Percentiles rank a stretch among this genome's conserved stretches.
These are phyloP conservation scores for Megamerina dolium DNA, from an alignment of 2,888 invertebrate species.

Conservation along the genomic window DNA sequence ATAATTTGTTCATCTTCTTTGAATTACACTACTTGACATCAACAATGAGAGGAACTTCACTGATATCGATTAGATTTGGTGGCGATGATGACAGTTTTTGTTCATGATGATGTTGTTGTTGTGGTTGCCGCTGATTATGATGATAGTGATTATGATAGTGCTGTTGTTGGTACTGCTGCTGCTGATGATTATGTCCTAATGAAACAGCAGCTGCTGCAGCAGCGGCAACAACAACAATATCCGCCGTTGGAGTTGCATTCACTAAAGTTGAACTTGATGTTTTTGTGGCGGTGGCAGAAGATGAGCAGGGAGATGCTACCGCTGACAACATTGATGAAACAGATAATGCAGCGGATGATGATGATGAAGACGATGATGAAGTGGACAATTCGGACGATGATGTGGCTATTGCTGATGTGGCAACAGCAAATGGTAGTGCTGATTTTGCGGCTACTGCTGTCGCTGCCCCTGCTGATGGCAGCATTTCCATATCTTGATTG, in stretches of 20 bases:
- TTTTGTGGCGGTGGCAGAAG: constrained; percentile 5
- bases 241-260: constrained; percentile 9
- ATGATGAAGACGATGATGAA: constrained; percentile 27
- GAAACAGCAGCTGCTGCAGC: constrained; percentile 7
- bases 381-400: constrained; percentile 24
- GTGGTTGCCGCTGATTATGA: constrained; percentile 9
- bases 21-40: constrained; percentile 48
- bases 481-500: constrained; percentile 21
- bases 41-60: constrained; percentile 49
- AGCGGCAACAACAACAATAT: too few species aligned
- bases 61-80: constrained; percentile 49
- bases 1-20: constrained; percentile 13
- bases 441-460: constrained; percentile 21
- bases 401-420: constrained; percentile 15
- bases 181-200: constrained; percentile 18
- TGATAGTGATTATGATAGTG: constrained; percentile 4
- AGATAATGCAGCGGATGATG: constrained; percentile 29
- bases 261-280: constrained; percentile 13
- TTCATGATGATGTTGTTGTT: constrained; percentile 26
- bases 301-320: constrained; percentile 10
- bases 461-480: constrained; percentile 19
- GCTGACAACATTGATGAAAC: constrained; percentile 20
- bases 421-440: constrained; percentile 10
- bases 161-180: constrained; percentile 3
- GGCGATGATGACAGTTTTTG: constrained; percentile 35